These are phyloP conservation scores for Melanchra persicariae DNA, from an alignment of 2,888 invertebrate genomes.

Conservation along the genomic window DNA sequence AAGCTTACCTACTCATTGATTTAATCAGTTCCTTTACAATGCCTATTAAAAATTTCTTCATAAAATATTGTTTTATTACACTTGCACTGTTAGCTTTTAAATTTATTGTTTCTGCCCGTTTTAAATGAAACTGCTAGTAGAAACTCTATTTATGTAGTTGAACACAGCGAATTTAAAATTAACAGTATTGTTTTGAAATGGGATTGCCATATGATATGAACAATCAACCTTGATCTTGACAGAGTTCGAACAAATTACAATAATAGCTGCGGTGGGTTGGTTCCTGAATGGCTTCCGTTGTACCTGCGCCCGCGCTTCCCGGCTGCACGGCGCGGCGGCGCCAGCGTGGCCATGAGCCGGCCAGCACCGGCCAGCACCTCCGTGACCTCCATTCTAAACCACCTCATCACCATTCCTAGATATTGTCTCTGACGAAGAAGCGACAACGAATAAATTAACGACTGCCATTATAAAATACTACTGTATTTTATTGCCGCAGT, in stretches of 20 bases:
- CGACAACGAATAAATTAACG: conserved; percentile 56
- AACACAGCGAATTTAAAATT: background rate
- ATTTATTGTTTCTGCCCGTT: background rate
- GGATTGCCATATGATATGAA: conserved; percentile 21
- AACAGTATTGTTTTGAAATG: conserved; percentile 11
- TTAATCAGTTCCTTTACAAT: conserved; percentile 34
- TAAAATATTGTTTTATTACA: conserved; percentile 17
- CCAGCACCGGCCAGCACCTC: conserved; percentile 81
- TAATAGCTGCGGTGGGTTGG: conserved; percentile 74
- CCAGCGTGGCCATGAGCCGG: conserved; percentile 82
- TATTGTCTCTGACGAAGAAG: conserved; percentile 58
- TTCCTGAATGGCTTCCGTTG: conserved; percentile 81
- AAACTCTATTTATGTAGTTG: background rate
- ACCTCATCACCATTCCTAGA: conserved; percentile 69
- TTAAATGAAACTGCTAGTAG: background rate
- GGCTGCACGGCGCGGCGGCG: conserved; percentile 76
- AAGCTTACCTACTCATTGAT: conserved; percentile 22
- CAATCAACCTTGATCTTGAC: conserved; percentile 80
- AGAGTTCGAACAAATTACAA: conserved; percentile 67
- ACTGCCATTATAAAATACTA: conserved; percentile 49
- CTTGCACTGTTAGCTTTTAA: conserved; percentile 5
- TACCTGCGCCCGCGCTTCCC: conserved; percentile 78
- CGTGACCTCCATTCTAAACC: conserved; percentile 81
- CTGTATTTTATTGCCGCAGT: conserved; percentile 49
- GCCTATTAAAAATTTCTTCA: conserved; percentile 15